These are phyloP conservation scores for Neosilurus mollespiculum DNA, from an alignment of 2,797 vertebrate genomes.

Conservation along the genomic window DNA sequence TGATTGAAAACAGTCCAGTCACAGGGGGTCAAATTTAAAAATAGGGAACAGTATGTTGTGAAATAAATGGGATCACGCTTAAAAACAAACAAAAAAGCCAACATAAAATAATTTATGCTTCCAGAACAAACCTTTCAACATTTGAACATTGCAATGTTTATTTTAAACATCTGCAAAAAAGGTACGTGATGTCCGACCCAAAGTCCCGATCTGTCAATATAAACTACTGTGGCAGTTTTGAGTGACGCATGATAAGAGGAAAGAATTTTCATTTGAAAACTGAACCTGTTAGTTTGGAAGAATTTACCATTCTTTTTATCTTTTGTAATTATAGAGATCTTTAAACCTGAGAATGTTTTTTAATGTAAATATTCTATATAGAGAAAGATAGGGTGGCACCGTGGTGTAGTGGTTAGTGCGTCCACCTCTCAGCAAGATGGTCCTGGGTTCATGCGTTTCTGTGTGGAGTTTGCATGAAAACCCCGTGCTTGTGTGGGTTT, in stretches of 20 bases:
- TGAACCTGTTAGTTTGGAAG: background rate
- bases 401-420: no score
- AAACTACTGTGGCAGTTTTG: background rate
- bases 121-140: background rate
- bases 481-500: no score
- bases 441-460: no score
- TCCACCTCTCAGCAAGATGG: no score
- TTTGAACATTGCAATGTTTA: background rate
- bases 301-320: background rate
- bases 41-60: background rate
- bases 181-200: background rate
- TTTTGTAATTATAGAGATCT: background rate
- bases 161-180: background rate
- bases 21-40: background rate
- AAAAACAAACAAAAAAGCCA: slow-evolving; percentile 3
- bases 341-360: slow-evolving; percentile 30
- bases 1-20: background rate
- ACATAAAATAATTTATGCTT: background rate
- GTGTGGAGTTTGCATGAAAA: no score
- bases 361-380: background rate
- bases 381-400: no score
- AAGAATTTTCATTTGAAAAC: background rate
- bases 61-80: background rate
- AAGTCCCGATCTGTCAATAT: background rate
- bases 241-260: background rate